phyloP scores from a whole-genome alignment of 1,140 invertebrate genomes.

The Anoplophora glabripennis region DNA sequence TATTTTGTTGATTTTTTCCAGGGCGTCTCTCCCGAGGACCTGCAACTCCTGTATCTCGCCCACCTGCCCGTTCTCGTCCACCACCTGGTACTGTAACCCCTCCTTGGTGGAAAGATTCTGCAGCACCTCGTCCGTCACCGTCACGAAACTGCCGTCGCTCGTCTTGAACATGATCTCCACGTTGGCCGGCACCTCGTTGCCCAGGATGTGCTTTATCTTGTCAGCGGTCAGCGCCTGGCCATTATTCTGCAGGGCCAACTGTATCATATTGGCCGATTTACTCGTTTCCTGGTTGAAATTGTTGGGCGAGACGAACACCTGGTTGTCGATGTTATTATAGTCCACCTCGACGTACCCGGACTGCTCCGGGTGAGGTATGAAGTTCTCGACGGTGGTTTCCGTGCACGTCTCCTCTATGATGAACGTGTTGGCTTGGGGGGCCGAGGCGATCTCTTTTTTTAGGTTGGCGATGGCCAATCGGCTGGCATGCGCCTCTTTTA shows the following conservation, averaged over 20 bases:
- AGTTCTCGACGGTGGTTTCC: conserved; percentile 45
- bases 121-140: conserved; percentile 40
- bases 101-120: conserved; percentile 36
- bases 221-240: conserved; percentile 29
- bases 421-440: conserved; percentile 38
- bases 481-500: conserved; percentile 43
- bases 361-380: conserved; percentile 37
- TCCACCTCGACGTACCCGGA: conserved; percentile 14
- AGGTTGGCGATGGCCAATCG: conserved; percentile 40
- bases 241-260: conserved; percentile 12
- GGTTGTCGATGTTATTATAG: conserved; percentile 10
- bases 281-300: conserved; percentile 6
- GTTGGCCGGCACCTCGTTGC: conserved; percentile 28
- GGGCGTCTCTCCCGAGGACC: conserved; percentile 55
- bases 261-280: conserved; percentile 5
- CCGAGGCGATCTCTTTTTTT: conserved; percentile 39
- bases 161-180: conserved; percentile 45
- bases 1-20: conserved; percentile 52
- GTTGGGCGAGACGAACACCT: background rate
- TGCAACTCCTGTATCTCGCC: conserved; percentile 39
- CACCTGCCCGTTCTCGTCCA: conserved; percentile 40
- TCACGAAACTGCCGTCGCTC: conserved; percentile 40
- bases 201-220: conserved; percentile 40
- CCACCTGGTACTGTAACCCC: conserved; percentile 39
- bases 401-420: conserved; percentile 42